phyloP scores from a whole-genome alignment of 2,113 vertebrate species.

The Odontesthes bonariensis region DNA sequence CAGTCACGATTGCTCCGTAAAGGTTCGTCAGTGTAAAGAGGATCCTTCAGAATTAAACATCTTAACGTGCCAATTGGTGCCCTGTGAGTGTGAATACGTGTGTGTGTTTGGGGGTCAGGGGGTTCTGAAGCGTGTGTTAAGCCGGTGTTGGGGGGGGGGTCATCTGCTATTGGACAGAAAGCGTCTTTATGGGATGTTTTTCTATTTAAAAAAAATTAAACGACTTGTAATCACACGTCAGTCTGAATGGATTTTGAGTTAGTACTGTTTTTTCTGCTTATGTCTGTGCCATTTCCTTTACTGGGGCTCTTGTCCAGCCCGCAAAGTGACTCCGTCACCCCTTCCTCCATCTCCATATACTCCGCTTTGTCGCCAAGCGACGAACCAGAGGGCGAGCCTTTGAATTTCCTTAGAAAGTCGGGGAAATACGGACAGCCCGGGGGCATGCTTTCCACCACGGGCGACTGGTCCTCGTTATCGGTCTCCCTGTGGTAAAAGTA shows the following conservation, averaged over 20 bases:
- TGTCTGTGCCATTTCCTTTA: conserved; percentile 92
- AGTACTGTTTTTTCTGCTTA: conserved; percentile 92
- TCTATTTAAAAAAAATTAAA: conserved; percentile 42
- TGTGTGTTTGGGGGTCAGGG: conserved; percentile 16
- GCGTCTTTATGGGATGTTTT: conserved; percentile 60
- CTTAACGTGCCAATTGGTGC: conserved; percentile 49
- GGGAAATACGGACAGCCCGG: conserved; percentile 93
- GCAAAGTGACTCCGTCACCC: conserved; percentile 96
- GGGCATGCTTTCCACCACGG: conserved; percentile 89
- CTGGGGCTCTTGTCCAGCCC: conserved; percentile 92
- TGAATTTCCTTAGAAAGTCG: conserved; percentile 92
- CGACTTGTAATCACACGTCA: conserved; percentile 89
- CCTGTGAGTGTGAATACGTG: conserved; percentile 23
- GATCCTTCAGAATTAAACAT: conserved; percentile 32
- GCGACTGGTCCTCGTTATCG: conserved; percentile 93
- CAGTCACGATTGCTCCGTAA: conserved; percentile 23
- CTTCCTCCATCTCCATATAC: conserved; percentile 99
- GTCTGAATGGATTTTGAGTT: conserved; percentile 96
- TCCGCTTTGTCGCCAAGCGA: conserved; percentile 96
- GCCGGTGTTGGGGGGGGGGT: conserved; percentile 43
- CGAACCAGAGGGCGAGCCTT: conserved; percentile 90
- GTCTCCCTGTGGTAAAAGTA: conserved; percentile 99
- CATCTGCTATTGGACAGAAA: conserved; percentile 68
- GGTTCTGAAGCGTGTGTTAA: conserved; percentile 56
- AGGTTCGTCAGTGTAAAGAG: not conserved